A percentile compares a stretch with the other conserved stretches of the same genome.
These are phyloP conservation scores for Pachyseris speciosa DNA, from an alignment of 64 coral and sea anemone genomes.

Conservation along the genomic window DNA sequence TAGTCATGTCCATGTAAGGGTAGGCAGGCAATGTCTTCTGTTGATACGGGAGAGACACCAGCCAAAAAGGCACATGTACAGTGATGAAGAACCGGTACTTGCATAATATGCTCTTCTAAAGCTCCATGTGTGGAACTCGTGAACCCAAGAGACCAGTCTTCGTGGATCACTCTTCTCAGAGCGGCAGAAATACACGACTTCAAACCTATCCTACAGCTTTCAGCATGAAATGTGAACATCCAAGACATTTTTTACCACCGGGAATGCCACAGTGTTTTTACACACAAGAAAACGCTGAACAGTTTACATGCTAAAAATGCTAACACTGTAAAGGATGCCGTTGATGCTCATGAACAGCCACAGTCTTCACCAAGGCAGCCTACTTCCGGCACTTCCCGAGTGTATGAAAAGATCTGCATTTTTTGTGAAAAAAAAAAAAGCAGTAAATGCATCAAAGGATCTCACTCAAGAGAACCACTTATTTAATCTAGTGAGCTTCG, in stretches of 20 bases:
- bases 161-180: constrained; percentile 22
- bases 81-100: not conserved
- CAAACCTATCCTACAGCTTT: constrained; percentile 14
- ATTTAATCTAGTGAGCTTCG: constrained; percentile 45
- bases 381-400: not conserved
- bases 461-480: constrained; percentile 29
- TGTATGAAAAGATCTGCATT: constrained; percentile 52
- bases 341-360: constrained; percentile 18
- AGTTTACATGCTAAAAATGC: not conserved
- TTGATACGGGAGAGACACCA: not conserved
- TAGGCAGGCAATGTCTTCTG: not conserved
- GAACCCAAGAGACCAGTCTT: not conserved
- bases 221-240: not conserved
- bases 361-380: not conserved
- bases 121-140: not conserved
- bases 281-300: constrained; percentile 41
- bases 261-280: constrained; percentile 63
- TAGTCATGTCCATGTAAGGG: not conserved
- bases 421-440: constrained; percentile 71
- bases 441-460: constrained; percentile 55
- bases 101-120: constrained; percentile 36
- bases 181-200: constrained; percentile 45
- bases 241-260: constrained; percentile 36
- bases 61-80: not conserved
- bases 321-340: not conserved